A percentile compares a stretch with the other conserved stretches of the same genome.
These are phyloP conservation scores for Homarus americanus DNA, from an alignment of 1,140 invertebrate genomes.

Conservation along the genomic window DNA sequence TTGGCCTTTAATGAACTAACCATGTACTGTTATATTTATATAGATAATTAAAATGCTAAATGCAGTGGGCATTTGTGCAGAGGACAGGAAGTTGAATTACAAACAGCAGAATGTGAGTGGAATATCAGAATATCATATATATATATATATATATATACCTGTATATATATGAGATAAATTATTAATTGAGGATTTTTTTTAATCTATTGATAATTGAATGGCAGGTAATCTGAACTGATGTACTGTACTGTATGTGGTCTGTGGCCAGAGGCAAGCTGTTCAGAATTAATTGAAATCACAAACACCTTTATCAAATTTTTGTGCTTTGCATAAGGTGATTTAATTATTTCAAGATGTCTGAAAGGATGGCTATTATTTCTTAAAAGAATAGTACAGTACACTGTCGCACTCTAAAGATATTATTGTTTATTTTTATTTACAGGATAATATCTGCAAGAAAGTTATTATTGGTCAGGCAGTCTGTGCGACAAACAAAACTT, in stretches of 20 bases:
- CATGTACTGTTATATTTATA: not conserved
- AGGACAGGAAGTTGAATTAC: slow-evolving; percentile 40
- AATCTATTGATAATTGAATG: not conserved
- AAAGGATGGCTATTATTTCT: too few species aligned
- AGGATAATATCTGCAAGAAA: not conserved
- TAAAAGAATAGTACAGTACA: too few species aligned
- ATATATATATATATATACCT: too few species aligned
- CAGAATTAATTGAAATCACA: not conserved
- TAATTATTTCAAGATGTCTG: not conserved
- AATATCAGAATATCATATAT: not conserved
- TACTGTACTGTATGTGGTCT: not conserved
- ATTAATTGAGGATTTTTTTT: not conserved
- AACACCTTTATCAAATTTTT: not conserved
- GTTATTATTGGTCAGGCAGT: not conserved
- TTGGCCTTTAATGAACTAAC: not conserved
- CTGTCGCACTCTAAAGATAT: not conserved
- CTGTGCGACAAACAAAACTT: not conserved
- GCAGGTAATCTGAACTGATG: not conserved
- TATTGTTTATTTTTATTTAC: not conserved
- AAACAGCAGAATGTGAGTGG: slow-evolving; percentile 30
- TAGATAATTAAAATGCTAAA: not conserved
- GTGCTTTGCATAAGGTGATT: too few species aligned
- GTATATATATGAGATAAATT: too few species aligned
- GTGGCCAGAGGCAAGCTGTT: not conserved
- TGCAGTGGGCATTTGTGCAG: not conserved